Percentiles rank a stretch among this genome's conserved stretches.
Evolutionary conservation across 2,797 vertebrate genomes (phyloP).

Genomic region (Merluccius polli): DNA sequence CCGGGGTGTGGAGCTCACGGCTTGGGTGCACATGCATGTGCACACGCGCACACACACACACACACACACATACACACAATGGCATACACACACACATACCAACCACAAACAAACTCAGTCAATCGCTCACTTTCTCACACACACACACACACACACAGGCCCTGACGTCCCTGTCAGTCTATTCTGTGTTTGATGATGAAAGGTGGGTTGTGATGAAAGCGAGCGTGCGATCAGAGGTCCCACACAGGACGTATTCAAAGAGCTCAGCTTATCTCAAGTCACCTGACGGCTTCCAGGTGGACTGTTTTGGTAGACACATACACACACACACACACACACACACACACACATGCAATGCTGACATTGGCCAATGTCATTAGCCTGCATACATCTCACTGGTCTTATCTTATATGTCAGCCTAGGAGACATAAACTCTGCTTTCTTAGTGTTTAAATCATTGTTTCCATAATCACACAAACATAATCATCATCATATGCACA

Average conservation of each 20-base stretch:
- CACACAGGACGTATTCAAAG: neutral
- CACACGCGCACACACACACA: slow-evolving; percentile 6
- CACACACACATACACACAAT: slow-evolving; percentile 7
- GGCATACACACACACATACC: neutral
- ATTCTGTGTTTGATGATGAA: slow-evolving; percentile 68
- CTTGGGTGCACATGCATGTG: neutral
- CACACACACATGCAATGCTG: neutral
- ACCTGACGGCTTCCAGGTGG: neutral
- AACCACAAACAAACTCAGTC: neutral
- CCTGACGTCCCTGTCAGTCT: slow-evolving; percentile 43
- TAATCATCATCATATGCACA: neutral
- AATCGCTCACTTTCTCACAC: neutral
- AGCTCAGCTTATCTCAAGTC: neutral
- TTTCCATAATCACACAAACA: neutral
- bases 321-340: neutral
- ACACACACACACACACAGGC: too few species aligned
- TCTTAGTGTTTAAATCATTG: neutral
- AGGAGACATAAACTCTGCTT: neutral
- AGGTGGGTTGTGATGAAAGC: slow-evolving; percentile 40
- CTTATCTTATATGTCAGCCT: neutral
- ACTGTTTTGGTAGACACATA: neutral
- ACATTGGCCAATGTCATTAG: neutral
- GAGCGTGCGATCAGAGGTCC: neutral
- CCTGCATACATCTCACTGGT: neutral
- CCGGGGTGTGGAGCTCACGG: neutral